phyloP scores from a whole-genome alignment of 2,888 invertebrate genomes.

The Hoplodrina blanda region DNA sequence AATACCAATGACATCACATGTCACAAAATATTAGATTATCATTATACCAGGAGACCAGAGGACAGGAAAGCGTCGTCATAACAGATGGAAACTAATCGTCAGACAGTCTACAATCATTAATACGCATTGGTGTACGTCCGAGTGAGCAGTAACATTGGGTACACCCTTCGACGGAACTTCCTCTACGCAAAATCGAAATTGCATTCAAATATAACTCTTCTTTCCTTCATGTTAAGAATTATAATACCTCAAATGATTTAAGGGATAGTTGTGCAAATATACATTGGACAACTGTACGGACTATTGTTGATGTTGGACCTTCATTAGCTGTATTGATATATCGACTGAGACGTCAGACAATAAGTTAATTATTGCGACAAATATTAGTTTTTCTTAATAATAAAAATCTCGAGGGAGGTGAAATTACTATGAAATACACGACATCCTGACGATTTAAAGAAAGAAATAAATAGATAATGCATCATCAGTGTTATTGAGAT shows the following conservation, averaged over 20 bases:
- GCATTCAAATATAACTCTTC: conserved; percentile 32
- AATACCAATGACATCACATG: conserved; percentile 16
- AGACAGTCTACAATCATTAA: conserved; percentile 83
- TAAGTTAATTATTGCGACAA: conserved; percentile 67
- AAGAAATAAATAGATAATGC: not conserved
- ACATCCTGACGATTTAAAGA: not conserved
- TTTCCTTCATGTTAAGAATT: accelerated
- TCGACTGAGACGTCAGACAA: conserved; percentile 73
- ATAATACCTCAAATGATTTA: not conserved
- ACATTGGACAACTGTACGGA: conserved; percentile 61
- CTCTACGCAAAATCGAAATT: not conserved
- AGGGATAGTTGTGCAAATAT: conserved; percentile 42
- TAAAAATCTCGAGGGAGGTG: conserved; percentile 19
- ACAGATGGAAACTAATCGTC: conserved; percentile 86
- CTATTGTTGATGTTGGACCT: conserved; percentile 75
- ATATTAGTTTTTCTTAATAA: conserved; percentile 43
- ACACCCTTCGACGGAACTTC: conserved; percentile 61
- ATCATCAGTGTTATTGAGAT: conserved; percentile 10
- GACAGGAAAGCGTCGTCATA: conserved; percentile 75
- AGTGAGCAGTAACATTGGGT: conserved; percentile 75
- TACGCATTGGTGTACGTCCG: conserved; percentile 84
- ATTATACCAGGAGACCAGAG: conserved; percentile 60
- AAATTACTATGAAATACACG: not conserved
- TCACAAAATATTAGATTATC: conserved; percentile 57
- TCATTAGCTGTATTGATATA: conserved; percentile 86